These are phyloP conservation scores for Caenorhabditis remanei DNA, from an alignment of 1,140 invertebrate genomes.

Conservation along the genomic window DNA sequence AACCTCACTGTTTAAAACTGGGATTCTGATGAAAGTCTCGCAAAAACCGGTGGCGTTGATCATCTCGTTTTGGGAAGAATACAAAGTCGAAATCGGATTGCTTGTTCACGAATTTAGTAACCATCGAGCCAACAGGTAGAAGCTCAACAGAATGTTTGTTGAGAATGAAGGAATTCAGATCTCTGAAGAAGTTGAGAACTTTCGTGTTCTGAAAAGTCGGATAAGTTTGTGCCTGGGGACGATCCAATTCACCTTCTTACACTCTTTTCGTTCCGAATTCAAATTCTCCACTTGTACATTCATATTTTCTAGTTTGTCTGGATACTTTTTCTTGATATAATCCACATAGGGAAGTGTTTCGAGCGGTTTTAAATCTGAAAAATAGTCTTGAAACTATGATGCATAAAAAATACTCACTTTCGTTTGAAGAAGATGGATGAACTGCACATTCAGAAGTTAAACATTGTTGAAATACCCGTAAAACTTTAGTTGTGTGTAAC, in stretches of 20 bases:
- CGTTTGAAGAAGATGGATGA: slow-evolving; percentile 27
- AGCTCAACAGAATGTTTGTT: slow-evolving; percentile 21
- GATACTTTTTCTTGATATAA: slow-evolving; percentile 8
- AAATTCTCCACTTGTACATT: background rate
- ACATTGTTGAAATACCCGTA: background rate
- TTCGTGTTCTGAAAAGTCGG: background rate
- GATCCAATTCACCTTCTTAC: background rate
- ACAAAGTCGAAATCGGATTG: slow-evolving; percentile 56
- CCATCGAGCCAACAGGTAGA: slow-evolving; percentile 54
- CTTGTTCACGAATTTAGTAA: slow-evolving; percentile 45
- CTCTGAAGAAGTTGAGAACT: slow-evolving; percentile 19
- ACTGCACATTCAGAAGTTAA: background rate
- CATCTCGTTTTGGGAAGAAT: slow-evolving; percentile 35
- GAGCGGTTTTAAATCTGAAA: background rate
- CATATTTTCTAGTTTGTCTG: slow-evolving; percentile 8
- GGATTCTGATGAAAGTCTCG: slow-evolving; percentile 57
- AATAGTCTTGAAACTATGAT: background rate
- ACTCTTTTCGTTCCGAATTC: background rate
- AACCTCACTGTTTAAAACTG: slow-evolving; percentile 50
- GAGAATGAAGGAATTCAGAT: slow-evolving; percentile 32
- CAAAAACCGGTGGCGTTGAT: slow-evolving; percentile 27
- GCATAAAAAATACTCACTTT: background rate
- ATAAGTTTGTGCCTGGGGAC: too few species aligned
- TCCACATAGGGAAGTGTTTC: slow-evolving; percentile 2
- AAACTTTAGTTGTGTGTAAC: background rate